Evolutionary conservation across 2,113 vertebrate genomes (phyloP).

Genomic region (Microtus pennsylvanicus): DNA sequence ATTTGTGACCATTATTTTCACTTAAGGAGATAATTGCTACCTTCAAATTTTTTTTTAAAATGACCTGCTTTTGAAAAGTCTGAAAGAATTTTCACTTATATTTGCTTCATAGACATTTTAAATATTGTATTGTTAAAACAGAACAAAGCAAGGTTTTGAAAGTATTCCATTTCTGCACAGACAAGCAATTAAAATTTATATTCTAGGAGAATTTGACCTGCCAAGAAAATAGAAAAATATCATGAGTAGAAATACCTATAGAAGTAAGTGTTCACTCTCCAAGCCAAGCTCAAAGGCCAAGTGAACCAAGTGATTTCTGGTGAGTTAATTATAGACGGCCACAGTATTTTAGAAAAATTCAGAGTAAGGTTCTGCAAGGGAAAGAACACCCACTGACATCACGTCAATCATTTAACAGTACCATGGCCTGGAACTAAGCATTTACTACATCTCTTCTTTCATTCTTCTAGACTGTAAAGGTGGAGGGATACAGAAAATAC

Average conservation of each 20-base stretch:
- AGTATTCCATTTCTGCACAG: not conserved
- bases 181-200: not conserved
- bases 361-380: not conserved
- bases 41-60: constrained; percentile 24
- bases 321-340: not conserved
- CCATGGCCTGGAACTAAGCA: not conserved
- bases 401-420: not conserved
- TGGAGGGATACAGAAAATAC: not conserved
- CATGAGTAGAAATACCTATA: not conserved
- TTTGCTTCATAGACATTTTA: not conserved
- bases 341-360: not conserved
- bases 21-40: constrained; percentile 29
- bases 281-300: not conserved
- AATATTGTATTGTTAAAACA: not conserved
- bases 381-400: not conserved
- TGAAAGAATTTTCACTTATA: not conserved
- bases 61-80: not conserved
- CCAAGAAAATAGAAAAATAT: not conserved
- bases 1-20: not conserved
- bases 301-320: not conserved
- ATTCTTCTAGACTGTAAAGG: not conserved
- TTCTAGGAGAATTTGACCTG: not conserved
- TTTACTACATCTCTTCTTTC: not conserved
- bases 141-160: not conserved
- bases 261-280: not conserved